Evolutionary conservation across 2,888 invertebrate genomes (phyloP), one percentile per base, ranked within the genome.

Genomic region (Pterostichus madidus): DNA sequence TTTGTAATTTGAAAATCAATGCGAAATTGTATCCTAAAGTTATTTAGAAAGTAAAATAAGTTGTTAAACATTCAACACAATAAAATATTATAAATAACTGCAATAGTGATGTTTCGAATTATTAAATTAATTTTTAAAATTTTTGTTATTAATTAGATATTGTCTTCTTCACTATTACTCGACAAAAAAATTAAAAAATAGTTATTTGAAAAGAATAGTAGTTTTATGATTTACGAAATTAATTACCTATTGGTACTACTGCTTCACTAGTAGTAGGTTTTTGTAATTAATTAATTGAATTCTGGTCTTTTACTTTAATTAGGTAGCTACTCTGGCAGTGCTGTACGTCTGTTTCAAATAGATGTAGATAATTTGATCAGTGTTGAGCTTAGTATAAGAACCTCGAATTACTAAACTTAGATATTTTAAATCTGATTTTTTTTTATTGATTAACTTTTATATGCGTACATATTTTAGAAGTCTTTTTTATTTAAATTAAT

Each of bases 341-440:
- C 31, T 59, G 17, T 24, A 53, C 59, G 59, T 59, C 17, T 59
- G n/a, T 59, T 59, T 10, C 53, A 53, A 53, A 53, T 53, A 59
- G 31, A 24, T 59, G 31, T 59, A 59, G 31, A 31, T 17, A 15
- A 24, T 53, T 24, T 24, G 5, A 59, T 59, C 59, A 59, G 59
- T 59, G 59, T 59, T 59, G 59, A 31, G 17, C 10, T 5, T 59
- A 59, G 0, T 15, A 7, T 15, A 15, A 53, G 39, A 39, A 39
- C 39, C 39, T 39, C 39, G 39, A 39, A 39, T 39, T 39, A 39
- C 5, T 39, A 39, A 39, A 39, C 5, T 2, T n/a, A 11, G 10
- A 13, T 49, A 11, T 49, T 56, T 56, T 17, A n/a, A 7, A 32
- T 64, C 31, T 64, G 32, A 64, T 64, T 64, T 64, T 35, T 64